Base-by-base conservation (phyloP, 64 coral and sea anemone genomes). In the Montipora efflorescens region DNA sequence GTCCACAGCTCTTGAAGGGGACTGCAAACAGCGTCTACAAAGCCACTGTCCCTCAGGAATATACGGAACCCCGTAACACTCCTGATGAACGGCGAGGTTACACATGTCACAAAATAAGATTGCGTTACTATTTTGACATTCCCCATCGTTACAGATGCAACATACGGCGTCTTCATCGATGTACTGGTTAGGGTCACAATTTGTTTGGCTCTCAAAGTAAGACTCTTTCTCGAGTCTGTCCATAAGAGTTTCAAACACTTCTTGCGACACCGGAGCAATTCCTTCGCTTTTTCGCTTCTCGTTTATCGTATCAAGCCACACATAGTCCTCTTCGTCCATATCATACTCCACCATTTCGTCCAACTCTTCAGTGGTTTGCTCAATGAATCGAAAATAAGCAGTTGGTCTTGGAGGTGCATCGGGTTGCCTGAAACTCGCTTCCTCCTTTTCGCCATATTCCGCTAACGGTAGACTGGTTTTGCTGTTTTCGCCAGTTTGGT, bases 61-160 rank as follows among this genome's bases (percentile, higher is more conserved):
- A 67, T 99, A 99, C 19, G 98, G 98, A 16, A 99, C 98, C 20
- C 98, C 98, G 88, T 99, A 99, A 88, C 98, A 99, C 69, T 99
- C 98, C 76, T 99, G 98, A 72, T 99, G 98, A 14, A 99, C 98
- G 74, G 98, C 98, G 77, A 99, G 84, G 79, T 99, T 99, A 25
- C 98, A 99, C 98, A 99, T 99, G 55, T 99, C 98, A 85, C 98
- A 99, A 71, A 99, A 99, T 9, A 99, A 79, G 78, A 99, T 99
- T 46, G 96, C 98, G 90, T 99, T 99, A 71, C 95, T 96, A 70
- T 99, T 99, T 76, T 96, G 95, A 88, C 98, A 99, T 75, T 99
- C 98, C 18, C 98, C 98, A 70, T 99, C 98, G 48, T 99, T 99
- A 51, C 98, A 99, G 58, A 96, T 99, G 89, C 98, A 99, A 76